Evolutionary conservation across 2,113 vertebrate species (phyloP).

Genomic region (Pteropus alecto): DNA sequence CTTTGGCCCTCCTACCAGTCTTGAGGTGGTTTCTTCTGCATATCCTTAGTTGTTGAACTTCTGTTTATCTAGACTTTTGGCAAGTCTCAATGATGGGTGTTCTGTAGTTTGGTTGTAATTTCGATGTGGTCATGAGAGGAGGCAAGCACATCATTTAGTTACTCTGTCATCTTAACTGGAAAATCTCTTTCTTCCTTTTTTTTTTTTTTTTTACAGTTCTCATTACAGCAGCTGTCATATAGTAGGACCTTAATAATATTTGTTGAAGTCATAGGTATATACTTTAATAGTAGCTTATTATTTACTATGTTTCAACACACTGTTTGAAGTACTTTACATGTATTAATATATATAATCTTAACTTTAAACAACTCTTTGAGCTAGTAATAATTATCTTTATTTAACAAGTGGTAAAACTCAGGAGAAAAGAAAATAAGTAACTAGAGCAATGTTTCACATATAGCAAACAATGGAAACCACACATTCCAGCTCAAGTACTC

Average conservation of each 20-base stretch:
- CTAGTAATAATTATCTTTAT: neutral
- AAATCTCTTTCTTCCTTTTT: too few relatives aligned
- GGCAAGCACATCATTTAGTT: neutral
- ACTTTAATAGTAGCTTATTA: neutral
- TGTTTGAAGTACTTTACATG: neutral
- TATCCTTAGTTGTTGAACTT: neutral
- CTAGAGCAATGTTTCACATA: neutral
- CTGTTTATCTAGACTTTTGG: neutral
- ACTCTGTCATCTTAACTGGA: neutral
- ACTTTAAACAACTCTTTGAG: neutral
- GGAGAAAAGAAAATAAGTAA: neutral
- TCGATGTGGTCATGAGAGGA: neutral
- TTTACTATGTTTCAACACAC: neutral
- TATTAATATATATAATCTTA: neutral
- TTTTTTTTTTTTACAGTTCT: neutral
- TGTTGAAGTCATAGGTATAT: neutral
- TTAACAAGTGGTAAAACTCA: neutral
- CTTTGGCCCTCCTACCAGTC: too few relatives aligned
- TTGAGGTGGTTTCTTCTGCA: too few relatives aligned
- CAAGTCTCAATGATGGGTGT: too few relatives aligned
- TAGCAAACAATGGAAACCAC: neutral
- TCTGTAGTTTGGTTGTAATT: neutral
- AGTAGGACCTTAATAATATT: neutral
- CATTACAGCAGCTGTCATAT: neutral
- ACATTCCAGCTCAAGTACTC: neutral